Evolutionary conservation across 2,797 vertebrate species (phyloP), one percentile per base, ranked within the genome.

Genomic region (Pterois miles): DNA sequence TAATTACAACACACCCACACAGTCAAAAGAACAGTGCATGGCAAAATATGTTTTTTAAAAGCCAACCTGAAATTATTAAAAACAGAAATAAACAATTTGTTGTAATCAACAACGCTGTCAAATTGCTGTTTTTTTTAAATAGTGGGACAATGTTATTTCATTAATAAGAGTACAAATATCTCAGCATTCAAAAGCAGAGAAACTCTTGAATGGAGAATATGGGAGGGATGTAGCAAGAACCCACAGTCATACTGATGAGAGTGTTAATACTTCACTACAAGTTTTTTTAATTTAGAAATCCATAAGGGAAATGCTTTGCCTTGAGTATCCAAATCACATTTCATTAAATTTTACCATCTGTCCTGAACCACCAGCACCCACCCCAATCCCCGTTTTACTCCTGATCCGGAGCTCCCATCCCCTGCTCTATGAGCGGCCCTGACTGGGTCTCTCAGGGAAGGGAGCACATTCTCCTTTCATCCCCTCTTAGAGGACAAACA

Each of bases 401-500:
- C 76, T 71, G 62, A 82, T 66, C 76, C 82, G 57, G 69, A 81
- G 77, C 84, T 83, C 76, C 79, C 69, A 76, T 78, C 66, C 77
- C 67, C 74, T 63, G 75, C 80, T 83, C 87, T 57, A 52, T 63
- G 84, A 92, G 86, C 75, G 62, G 91, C 91, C 91, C 89, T 90
- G 93, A 89, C 90, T 93, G 86, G 85, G 88, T 91, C 93, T 93
- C 92, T 92, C 60, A 71, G 92, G 92, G 92, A 94, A 90, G 82
- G 86, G 89, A 92, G 88, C 89, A 88, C 88, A 89, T 95, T 95
- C 94, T 92, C 95, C 94, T 96, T 96, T 96, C 94, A 95, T 96
- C 94, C 93, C 87, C 93, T 95, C 92, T 95, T 95, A 94, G 95
- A 96, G 96, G 96, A 96, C 96, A 96, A 95, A 96, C 95, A 95